These are phyloP conservation scores for Drosophila bocqueti DNA, from an alignment of 1,140 invertebrate genomes.

Conservation along the genomic window DNA sequence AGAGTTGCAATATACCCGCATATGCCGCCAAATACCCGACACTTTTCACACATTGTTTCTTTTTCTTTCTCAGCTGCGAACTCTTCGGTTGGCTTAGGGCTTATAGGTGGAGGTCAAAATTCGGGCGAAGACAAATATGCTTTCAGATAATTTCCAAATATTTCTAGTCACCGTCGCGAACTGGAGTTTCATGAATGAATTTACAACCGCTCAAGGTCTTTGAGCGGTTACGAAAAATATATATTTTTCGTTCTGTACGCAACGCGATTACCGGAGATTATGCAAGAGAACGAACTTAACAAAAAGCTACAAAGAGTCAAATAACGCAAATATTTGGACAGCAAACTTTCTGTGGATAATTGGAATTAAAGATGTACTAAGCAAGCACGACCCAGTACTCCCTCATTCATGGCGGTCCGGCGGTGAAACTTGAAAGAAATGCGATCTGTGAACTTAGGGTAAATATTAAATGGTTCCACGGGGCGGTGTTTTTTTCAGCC, in stretches of 20 bases:
- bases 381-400: slow-evolving; percentile 43
- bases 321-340: slow-evolving; percentile 29
- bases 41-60: slow-evolving; percentile 67
- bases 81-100: slow-evolving; percentile 20
- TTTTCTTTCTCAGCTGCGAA: slow-evolving; percentile 5
- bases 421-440: slow-evolving; percentile 68
- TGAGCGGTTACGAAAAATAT: slow-evolving; percentile 21
- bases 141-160: slow-evolving; percentile 31
- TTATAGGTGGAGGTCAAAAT: slow-evolving; percentile 31
- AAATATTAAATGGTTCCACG: slow-evolving; percentile 58
- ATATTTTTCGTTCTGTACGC: slow-evolving; percentile 13
- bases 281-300: slow-evolving; percentile 24
- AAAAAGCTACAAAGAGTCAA: slow-evolving; percentile 17
- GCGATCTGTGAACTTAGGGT: slow-evolving; percentile 66
- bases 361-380: slow-evolving; percentile 79
- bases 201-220: slow-evolving; percentile 40
- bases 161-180: slow-evolving; percentile 10
- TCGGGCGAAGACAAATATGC: slow-evolving; percentile 30
- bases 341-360: slow-evolving; percentile 65
- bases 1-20: slow-evolving; percentile 72
- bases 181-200: slow-evolving; percentile 58
- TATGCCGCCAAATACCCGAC: slow-evolving; percentile 43
- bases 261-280: slow-evolving; percentile 18
- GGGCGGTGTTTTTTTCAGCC: slow-evolving; percentile 20
- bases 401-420: slow-evolving; percentile 28